Conservation (phyloP, 2,797 vertebrate species). For the Typhlichthys eigenmanni region DNA sequence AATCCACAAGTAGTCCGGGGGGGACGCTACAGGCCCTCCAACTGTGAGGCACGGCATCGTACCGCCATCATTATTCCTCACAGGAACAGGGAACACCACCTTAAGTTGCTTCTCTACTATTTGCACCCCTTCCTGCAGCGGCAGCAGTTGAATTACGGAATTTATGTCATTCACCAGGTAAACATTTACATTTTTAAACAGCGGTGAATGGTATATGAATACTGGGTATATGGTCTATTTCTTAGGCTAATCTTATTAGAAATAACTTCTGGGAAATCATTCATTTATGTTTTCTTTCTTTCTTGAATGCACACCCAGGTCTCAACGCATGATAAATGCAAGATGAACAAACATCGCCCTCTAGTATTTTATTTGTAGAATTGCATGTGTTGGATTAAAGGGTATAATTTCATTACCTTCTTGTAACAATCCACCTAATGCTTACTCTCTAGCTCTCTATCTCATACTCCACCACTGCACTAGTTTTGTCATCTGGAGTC, state of each 20-base stretch:
- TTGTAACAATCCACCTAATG: conserved; percentile 18
- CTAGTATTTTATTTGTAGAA: conserved; percentile 20
- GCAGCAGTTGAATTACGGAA: conserved; percentile 82
- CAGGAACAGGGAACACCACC: conserved; percentile 78
- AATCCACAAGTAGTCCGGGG: conserved; percentile 79
- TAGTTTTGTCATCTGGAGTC: too few relatives aligned
- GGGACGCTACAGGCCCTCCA: conserved; percentile 77
- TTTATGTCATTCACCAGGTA: conserved; percentile 86
- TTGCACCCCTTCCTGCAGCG: conserved; percentile 84
- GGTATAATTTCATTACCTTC: conserved; percentile 23
- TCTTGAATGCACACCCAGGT: background rate
- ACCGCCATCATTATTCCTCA: conserved; percentile 82
- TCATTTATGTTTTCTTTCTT: background rate
- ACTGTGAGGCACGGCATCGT: conserved; percentile 77
- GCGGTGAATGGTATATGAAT: background rate
- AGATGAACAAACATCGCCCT: conserved; percentile 26
- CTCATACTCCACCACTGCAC: background rate
- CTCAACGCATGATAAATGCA: background rate
- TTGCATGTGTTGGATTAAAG: conserved; percentile 15
- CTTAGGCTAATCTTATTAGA: too few relatives aligned
- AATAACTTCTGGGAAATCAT: too few relatives aligned
- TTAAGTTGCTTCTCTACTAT: conserved; percentile 81
- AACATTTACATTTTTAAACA: background rate
- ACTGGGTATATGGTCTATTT: background rate
- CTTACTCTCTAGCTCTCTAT: conserved; percentile 17